Conservation (phyloP, 2,888 invertebrate genomes). For the Ectemnius lituratus region DNA sequence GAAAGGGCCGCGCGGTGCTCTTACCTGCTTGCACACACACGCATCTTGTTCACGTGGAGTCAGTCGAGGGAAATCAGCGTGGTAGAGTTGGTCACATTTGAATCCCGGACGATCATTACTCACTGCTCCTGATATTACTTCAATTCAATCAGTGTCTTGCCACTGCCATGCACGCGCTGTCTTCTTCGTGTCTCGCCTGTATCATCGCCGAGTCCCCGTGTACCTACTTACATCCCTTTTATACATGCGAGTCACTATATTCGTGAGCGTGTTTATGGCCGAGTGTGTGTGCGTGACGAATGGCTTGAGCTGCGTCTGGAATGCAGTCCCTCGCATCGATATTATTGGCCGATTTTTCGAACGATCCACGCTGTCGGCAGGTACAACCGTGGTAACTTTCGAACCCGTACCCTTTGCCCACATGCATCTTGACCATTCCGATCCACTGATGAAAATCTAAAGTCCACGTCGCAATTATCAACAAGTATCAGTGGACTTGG, state of each 20-base stretch:
- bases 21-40: constrained; percentile 6
- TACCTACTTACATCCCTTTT: no score
- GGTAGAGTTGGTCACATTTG: constrained; percentile 67
- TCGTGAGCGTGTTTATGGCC: constrained; percentile 43
- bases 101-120: constrained; percentile 76
- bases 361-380: constrained; percentile 32
- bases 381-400: constrained; percentile 38
- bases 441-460: background rate
- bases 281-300: constrained; percentile 64
- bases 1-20: constrained; percentile 13
- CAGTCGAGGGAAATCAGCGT: constrained; percentile 61
- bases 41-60: constrained; percentile 55
- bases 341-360: constrained; percentile 67
- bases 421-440: background rate
- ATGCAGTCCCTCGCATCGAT: constrained; percentile 69
- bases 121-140: constrained; percentile 78
- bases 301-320: constrained; percentile 66
- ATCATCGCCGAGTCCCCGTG: no score
- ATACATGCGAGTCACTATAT: constrained; percentile 18
- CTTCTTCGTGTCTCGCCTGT: constrained; percentile 10
- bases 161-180: constrained; percentile 63
- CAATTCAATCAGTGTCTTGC: constrained; percentile 78
- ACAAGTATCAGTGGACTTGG: no score
- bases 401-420: constrained; percentile 26
- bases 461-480: no score